Base-by-base conservation (phyloP, 2,888 invertebrate species). In the Pseudococcus jackbeardsleyi region DNA sequence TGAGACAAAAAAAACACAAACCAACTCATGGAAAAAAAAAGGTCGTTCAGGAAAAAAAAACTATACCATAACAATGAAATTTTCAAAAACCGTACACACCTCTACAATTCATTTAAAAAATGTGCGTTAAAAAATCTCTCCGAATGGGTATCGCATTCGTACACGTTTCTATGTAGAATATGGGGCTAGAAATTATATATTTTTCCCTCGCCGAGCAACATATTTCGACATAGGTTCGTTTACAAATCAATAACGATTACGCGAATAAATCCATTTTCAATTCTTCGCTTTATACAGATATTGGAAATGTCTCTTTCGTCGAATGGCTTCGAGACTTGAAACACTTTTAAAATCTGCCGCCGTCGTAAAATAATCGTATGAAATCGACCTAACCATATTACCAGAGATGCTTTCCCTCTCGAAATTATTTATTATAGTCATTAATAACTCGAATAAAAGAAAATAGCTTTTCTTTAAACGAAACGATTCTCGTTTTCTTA, bases 371-470 rank as follows among this genome's bases (percentile, higher is more conserved):
- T 82, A 82, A 46, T 82, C 79, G 79, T 82, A 82, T 42, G 46
- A 42, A 82, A 82, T 46, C 79, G 46, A 82, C 19, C 42, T 82
- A 82, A 82, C 79, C 79, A 33, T 82, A 82, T 42, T 82, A 82
- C 19, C 15, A 50, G 19, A 8, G 79, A 46, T 46, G 79, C 79
- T 46, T 82, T 72, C n/a, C 22, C 46, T 82, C 46, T 82, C 46
- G 39, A 82, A 82, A 82, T 82, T 82, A 82, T 82, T 82, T 82
- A 82, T 82, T 82, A 82, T 46, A 17, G 79, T 82, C 79, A 46
- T 82, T 82, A 82, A 82, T 82, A 82, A 82, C 42, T 82, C 79
- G 46, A 82, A 82, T 82, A 82, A 82, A 82, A 82, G 79, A 82
- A 82, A 82, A 82, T 82, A 33, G 79, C 46, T 82, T 82, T 82